Conservation (phyloP, 2,888 invertebrate species). For the Campaea margaritaria region DNA sequence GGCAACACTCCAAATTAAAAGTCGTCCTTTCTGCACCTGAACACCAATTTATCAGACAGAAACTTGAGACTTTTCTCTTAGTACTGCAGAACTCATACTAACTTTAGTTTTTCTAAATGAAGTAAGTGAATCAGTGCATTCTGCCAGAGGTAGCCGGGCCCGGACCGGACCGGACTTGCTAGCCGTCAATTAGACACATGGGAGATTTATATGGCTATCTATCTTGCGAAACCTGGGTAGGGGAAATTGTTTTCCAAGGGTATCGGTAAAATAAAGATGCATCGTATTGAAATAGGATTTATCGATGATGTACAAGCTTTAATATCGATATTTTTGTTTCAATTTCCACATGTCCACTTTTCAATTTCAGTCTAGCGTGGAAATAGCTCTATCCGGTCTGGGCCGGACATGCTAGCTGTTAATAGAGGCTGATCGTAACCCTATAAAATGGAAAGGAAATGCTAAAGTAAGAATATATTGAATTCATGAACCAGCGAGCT, state of each 20-base stretch:
- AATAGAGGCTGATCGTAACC: too few relatives aligned
- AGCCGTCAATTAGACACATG: slow-evolving; percentile 80
- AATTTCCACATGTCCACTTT: too few relatives aligned
- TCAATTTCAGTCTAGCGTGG: too few relatives aligned
- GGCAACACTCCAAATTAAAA: slow-evolving; percentile 30
- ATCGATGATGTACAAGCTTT: background rate
- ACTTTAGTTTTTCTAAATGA: slow-evolving; percentile 56
- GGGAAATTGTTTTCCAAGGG: slow-evolving; percentile 75
- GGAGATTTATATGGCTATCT: slow-evolving; percentile 80
- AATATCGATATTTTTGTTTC: slow-evolving; percentile 8
- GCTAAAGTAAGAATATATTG: too few relatives aligned
- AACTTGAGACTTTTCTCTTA: slow-evolving; percentile 18
- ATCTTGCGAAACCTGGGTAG: slow-evolving; percentile 65
- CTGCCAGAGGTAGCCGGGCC: slow-evolving; percentile 44
- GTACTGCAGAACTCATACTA: slow-evolving; percentile 40
- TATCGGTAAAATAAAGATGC: slow-evolving; percentile 31
- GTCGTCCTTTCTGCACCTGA: slow-evolving; percentile 26
- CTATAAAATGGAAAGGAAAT: too few relatives aligned
- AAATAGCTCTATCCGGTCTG: too few relatives aligned
- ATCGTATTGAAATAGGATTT: slow-evolving; percentile 8
- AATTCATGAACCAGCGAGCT: too few relatives aligned
- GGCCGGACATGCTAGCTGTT: too few relatives aligned
- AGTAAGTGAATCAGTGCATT: slow-evolving; percentile 65
- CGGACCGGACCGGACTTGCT: slow-evolving; percentile 54
- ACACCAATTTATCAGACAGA: slow-evolving; percentile 33